phyloP scores from a whole-genome alignment of 2,113 vertebrate species.

The Tamias sibiricus region DNA sequence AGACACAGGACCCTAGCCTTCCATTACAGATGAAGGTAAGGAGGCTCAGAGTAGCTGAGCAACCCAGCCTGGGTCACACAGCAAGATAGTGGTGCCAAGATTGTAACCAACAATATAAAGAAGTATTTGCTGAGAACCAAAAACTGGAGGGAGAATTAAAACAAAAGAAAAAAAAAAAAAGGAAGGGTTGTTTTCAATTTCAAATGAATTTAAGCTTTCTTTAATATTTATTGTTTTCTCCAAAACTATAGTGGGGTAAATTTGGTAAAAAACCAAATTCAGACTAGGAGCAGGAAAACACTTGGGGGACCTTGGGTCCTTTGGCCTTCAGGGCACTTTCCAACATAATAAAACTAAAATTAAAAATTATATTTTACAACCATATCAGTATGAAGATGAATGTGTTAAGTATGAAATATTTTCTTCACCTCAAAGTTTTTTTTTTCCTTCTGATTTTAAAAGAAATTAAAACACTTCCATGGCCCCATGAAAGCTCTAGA shows the following conservation, averaged over 20 bases:
- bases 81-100: background rate
- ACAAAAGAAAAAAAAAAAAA: background rate
- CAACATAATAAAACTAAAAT: background rate
- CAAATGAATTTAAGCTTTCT: background rate
- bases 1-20: background rate
- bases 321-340: background rate
- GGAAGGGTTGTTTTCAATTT: background rate
- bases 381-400: background rate
- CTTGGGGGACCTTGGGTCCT: too few species aligned
- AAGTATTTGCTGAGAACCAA: background rate
- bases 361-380: background rate
- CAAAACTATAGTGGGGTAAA: background rate
- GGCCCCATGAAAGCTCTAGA: fast-evolving
- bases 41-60: background rate
- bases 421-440: background rate
- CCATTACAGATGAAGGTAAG: background rate
- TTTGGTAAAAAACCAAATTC: background rate
- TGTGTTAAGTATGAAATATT: background rate
- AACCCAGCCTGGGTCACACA: too few species aligned
- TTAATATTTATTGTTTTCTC: background rate
- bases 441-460: slow-evolving; percentile 32
- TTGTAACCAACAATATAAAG: background rate
- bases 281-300: background rate
- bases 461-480: background rate
- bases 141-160: background rate